Evolutionary conservation across 2,888 invertebrate genomes (phyloP), one percentile per base, ranked within the genome.

Genomic region (Cantharis rufa): DNA sequence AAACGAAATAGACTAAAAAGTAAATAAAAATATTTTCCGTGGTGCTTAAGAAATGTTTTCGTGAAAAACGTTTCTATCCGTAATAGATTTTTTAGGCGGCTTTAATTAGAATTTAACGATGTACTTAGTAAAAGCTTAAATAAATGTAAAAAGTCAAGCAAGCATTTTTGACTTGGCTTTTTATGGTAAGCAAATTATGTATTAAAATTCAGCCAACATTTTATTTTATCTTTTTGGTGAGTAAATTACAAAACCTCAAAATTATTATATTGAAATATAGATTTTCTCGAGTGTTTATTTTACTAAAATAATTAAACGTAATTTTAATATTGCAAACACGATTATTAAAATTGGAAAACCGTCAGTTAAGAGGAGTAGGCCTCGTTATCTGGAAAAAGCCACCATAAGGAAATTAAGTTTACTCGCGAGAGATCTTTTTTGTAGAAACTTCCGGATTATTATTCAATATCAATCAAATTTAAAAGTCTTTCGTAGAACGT

Each of bases 321-420:
- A 66, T 66, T 66, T 66, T 66, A 9, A 24, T 66, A 66, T 21
- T 24, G 24, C 64, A 66, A 66, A 66, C 18, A 66, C 24, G 18
- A 66, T 24, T 21, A 66, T 24, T 71, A 68, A 75, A 75, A 75
- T 71, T 71, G 71, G 64, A 71, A 71, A 71, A 71, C 71, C 75
- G 71, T 71, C 71, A 69, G 71, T 75, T 70, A 76, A 48, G 48
- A 63, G 72, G 76, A 76, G 72, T 63, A 32, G 27, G 63, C 63
- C 76, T 76, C 69, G 69, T 75, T 75, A 71, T 68, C 75, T 24
- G 62, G 62, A 75, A 71, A 75, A 75, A 75, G 75, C 71, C 69
- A 71, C 75, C 75, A 75, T 75, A 75, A 73, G 76, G 76, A 76
- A 76, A 76, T 76, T 76, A 76, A 76, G 76, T 76, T 76, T 76